These are phyloP conservation scores for Lepidochrysops patricia DNA, from an alignment of 2,888 invertebrate species.

Conservation along the genomic window DNA sequence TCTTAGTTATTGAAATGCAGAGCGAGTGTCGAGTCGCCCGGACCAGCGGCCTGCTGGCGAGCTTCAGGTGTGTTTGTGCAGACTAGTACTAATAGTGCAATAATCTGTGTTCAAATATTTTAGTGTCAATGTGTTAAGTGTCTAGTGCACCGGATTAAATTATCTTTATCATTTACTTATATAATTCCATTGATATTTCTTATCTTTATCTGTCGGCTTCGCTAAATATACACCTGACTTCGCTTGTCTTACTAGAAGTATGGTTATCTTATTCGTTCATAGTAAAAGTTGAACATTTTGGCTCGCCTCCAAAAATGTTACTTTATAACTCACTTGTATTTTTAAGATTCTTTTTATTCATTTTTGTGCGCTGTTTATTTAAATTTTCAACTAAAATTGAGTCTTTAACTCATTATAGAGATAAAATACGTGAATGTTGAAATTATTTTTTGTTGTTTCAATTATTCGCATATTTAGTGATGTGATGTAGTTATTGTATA, in stretches of 20 bases:
- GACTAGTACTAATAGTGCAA: background rate
- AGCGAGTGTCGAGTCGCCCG: conserved; percentile 61
- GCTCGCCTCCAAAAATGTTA: background rate
- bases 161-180: background rate
- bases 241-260: background rate
- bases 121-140: background rate
- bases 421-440: background rate
- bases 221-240: background rate
- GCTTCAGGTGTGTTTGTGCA: conserved; percentile 44
- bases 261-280: background rate
- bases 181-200: background rate
- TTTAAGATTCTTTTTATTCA: background rate
- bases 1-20: conserved; percentile 59
- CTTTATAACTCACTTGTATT: background rate
- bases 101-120: background rate
- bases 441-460: too few species aligned
- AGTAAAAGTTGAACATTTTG: background rate
- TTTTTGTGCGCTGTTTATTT: background rate
- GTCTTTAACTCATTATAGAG: background rate
- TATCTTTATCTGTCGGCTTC: background rate
- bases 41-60: conserved; percentile 43
- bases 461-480: background rate
- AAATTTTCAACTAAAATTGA: background rate
- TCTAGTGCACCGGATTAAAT: background rate
- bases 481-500: background rate